Percentiles rank a stretch among this genome's conserved stretches.
Conservation (phyloP, 92 coral and sea anemone genomes). For the Plumapathes pennacea region DNA sequence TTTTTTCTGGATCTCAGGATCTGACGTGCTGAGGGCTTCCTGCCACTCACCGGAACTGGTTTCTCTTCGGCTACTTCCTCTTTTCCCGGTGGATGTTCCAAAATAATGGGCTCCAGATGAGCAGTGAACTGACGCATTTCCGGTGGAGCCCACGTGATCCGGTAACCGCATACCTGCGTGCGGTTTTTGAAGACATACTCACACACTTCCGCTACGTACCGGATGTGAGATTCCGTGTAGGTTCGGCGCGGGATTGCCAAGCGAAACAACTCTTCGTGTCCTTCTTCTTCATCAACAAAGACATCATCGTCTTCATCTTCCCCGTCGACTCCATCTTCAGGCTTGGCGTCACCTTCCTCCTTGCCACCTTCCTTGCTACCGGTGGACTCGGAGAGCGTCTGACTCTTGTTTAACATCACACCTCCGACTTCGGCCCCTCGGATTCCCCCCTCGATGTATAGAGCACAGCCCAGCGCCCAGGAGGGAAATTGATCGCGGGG, state of each 20-base stretch:
- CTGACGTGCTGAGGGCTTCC: conserved; percentile 28
- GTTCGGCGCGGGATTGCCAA: conserved; percentile 70
- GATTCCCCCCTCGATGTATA: conserved; percentile 68
- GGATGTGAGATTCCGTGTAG: conserved; percentile 69
- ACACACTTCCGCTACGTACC: conserved; percentile 68
- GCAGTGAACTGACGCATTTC: conserved; percentile 72
- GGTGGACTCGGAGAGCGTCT: too few species aligned
- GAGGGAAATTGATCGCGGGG: conserved; percentile 66
- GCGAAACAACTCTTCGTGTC: conserved; percentile 52
- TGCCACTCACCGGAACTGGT: not conserved
- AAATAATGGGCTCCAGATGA: conserved; percentile 53
- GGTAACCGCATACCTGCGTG: conserved; percentile 43
- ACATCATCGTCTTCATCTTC: conserved; percentile 20
- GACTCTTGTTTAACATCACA: conserved; percentile 42
- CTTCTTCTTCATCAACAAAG: conserved; percentile 24
- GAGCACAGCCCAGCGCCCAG: conserved; percentile 60
- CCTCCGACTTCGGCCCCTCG: conserved; percentile 75
- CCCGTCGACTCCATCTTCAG: conserved; percentile 12
- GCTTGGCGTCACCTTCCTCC: conserved; percentile 1
- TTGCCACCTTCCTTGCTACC: conserved; percentile 5
- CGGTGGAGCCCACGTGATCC: conserved; percentile 62
- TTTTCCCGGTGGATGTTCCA: not conserved
- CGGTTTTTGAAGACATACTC: conserved; percentile 55
- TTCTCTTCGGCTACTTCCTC: not conserved
- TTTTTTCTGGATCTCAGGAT: conserved; percentile 13